Evolutionary conservation across 2,888 invertebrate species (phyloP).

Genomic region (Drosophila differens): DNA sequence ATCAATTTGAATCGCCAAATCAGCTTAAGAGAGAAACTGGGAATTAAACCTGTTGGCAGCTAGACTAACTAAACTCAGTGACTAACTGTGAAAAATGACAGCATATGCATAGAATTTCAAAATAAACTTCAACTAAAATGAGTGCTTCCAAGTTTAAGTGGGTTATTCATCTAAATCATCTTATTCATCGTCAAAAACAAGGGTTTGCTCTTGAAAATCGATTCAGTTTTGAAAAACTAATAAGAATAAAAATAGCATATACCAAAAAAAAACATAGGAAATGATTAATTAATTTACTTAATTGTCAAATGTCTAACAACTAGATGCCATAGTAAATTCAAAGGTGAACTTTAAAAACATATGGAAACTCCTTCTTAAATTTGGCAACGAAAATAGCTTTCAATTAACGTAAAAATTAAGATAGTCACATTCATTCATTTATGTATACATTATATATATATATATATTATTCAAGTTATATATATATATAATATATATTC

Average conservation of each 20-base stretch:
- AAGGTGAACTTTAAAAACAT: neutral
- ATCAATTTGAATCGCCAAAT: neutral
- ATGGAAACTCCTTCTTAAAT: neutral
- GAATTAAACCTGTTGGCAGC: neutral
- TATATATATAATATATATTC: too few species aligned
- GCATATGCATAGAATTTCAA: neutral
- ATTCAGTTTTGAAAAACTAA: too few species aligned
- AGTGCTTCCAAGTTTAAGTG: neutral
- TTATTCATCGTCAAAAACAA: too few species aligned
- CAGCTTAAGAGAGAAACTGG: neutral
- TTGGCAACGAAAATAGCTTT: neutral
- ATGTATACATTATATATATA: neutral
- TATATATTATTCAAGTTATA: too few species aligned
- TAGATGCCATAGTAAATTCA: neutral
- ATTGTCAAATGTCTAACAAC: neutral
- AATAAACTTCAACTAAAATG: neutral
- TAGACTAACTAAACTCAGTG: neutral
- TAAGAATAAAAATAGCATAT: too few species aligned
- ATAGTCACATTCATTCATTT: neutral
- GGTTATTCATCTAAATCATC: too few species aligned
- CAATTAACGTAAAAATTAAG: neutral
- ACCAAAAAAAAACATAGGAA: fast-evolving
- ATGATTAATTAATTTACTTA: neutral
- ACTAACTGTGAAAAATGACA: neutral
- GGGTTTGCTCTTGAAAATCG: too few species aligned